Base-by-base conservation (phyloP, 1,140 invertebrate species). In the Helicoverpa zea region DNA sequence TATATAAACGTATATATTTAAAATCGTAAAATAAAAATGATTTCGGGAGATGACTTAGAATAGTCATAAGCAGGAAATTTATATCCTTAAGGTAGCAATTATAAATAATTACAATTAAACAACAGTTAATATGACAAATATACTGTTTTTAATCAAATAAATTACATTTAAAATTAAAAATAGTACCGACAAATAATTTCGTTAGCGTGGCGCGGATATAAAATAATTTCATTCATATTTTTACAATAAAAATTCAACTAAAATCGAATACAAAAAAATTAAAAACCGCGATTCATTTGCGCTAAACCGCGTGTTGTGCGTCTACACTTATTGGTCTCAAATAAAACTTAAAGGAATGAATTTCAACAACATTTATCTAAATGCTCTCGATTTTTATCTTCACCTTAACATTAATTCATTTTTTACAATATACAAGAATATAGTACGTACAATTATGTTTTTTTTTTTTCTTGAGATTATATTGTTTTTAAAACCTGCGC, bases 381-480 rank as follows among this genome's bases (percentile, higher is more conserved):
- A 91, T 91, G 90, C 87, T 88, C 72, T 58, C 61, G 51, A 64
- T 81, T 66, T 80, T 35, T 59, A 23, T 75, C 47, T 61, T 73
- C 70, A 80, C 72, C 68, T 80, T 73, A 68, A 73, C n/a, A 80
- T 66, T 80, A 80, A 74, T 47, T 58, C 56, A 61, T 75, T 80
- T 80, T 91, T 92, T 91, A 94, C 89, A 94, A 90, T 94, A 93
- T 94, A 94, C 93, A 94, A 94, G 92, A 94, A 94, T 94, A 94
- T 90, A 70, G 66, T 70, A 91, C 84, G 86, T 88, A 89, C 85
- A 88, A 83, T 79, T 77, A 82, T 87, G 81, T 66, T 84, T 80
- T 83, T 74, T 83, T 74, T 72, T 74, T 81, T 23, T 82, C 47
- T 79, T 91, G 92, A 94, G 91, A 93, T 94, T 92, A 89, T 86